A percentile compares a stretch with the other conserved stretches of the same genome.
These are phyloP conservation scores for Athalia circularis DNA, from an alignment of 2,888 invertebrate genomes.

Conservation along the genomic window DNA sequence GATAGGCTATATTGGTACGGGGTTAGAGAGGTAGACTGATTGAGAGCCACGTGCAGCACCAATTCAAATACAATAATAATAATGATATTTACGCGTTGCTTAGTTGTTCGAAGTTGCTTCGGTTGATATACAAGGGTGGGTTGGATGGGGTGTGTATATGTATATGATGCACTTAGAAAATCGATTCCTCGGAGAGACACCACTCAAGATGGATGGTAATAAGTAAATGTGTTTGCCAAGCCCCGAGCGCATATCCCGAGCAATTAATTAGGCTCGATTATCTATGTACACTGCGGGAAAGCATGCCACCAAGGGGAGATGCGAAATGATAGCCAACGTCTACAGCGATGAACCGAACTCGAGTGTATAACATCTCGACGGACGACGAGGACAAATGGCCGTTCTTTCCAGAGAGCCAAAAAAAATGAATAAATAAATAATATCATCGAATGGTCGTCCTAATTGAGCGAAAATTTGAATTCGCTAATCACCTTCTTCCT, in stretches of 20 bases:
- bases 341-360: background rate
- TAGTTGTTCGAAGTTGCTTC: conserved; percentile 12
- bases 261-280: conserved; percentile 73
- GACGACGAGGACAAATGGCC: too few species aligned
- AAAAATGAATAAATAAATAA: too few species aligned
- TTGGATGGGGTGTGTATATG: conserved; percentile 54
- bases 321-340: conserved; percentile 46
- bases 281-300: conserved; percentile 68
- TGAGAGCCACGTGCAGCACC: conserved; percentile 12
- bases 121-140: conserved; percentile 10
- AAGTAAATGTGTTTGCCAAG: conserved; percentile 71
- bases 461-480: too few species aligned
- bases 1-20: too few species aligned
- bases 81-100: background rate
- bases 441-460: too few species aligned
- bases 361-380: background rate
- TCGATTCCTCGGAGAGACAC: conserved; percentile 66
- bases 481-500: too few species aligned
- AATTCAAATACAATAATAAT: conserved; percentile 37
- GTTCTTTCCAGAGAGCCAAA: too few species aligned
- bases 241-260: conserved; percentile 65
- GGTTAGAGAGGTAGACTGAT: background rate
- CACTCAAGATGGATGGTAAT: conserved; percentile 69
- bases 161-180: conserved; percentile 62
- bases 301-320: conserved; percentile 54